Evolutionary conservation across 2,113 vertebrate genomes (phyloP).

Genomic region (Alces alces): DNA sequence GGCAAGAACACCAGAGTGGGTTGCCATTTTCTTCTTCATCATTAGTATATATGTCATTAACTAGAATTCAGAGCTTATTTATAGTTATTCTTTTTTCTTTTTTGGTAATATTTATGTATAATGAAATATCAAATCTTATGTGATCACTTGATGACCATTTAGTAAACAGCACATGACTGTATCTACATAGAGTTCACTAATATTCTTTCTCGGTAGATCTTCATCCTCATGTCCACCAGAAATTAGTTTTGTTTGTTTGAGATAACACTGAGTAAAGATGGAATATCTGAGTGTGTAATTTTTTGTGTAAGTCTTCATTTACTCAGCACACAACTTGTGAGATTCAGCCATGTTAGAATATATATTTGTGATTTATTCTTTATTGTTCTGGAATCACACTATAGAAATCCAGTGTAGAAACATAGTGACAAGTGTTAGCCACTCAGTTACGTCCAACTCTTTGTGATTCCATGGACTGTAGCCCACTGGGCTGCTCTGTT

Average conservation of each 20-base stretch:
- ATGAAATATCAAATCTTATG: neutral
- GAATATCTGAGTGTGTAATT: neutral
- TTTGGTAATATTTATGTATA: neutral
- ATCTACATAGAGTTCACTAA: neutral
- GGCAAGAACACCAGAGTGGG: neutral
- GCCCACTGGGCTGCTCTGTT: neutral
- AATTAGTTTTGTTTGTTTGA: neutral
- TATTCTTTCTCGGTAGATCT: neutral
- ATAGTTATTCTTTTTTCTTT: neutral
- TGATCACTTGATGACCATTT: neutral
- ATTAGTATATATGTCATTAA: neutral
- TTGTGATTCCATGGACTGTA: neutral
- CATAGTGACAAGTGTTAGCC: neutral
- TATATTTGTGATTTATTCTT: neutral
- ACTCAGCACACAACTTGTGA: neutral
- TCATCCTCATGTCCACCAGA: neutral
- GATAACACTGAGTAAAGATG: neutral
- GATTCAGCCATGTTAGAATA: neutral
- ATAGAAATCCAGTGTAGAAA: neutral
- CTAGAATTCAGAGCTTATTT: neutral
- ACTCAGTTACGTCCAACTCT: accelerated
- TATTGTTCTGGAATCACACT: neutral
- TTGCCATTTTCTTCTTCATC: neutral
- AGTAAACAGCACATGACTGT: neutral
- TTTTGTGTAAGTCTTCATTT: neutral